Evolutionary conservation across 2,888 invertebrate genomes (phyloP), one percentile per base, ranked within the genome.

Genomic region (Papilio elwesi): DNA sequence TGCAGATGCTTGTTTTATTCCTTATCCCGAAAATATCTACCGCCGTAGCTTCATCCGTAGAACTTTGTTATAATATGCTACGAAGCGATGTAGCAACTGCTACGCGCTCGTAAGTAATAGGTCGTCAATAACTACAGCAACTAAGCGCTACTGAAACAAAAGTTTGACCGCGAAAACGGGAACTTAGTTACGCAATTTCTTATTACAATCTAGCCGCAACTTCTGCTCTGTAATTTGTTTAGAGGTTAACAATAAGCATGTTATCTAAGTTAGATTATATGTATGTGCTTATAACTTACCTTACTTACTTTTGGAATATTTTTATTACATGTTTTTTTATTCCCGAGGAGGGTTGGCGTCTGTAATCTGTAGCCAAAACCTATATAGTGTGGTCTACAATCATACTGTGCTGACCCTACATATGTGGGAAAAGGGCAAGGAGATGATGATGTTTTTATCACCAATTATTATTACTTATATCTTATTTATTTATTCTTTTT

Each of bases 141-240:
- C 59, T n/a, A 59, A 59, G 59, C 59, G 36, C 38, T n/a, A 59
- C 36, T 59, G 11, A 59, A 59, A 38, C 59, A 38, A 59, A 59
- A 59, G 59, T 38, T 59, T 38, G 1, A 38, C 59, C 59, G 38
- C 57, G 57, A 57, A 59, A 38, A 55, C 26, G 55, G n/a, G 4
- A 59, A 59, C 38, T 59, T 59, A 38, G 59, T 59, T n/a, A 38
- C 9, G n/a, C 38, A 38, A 59, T 59, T 59, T 59, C 38, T 38
- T 59, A 59, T 38, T 13, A 57, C 36, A 59, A 59, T 13, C 26
- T 43, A 43, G 8, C 26, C 15, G 16, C 6, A 59, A 59, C 38
- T 59, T 59, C 13, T 38, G 59, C 38, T 38, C 38, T n/a, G 13
- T 59, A 59, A 59, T n/a, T 59, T 59, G 38, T 59, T 59, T 59